phyloP scores from a whole-genome alignment of 2,888 invertebrate species.

The Zele albiditarsus region DNA sequence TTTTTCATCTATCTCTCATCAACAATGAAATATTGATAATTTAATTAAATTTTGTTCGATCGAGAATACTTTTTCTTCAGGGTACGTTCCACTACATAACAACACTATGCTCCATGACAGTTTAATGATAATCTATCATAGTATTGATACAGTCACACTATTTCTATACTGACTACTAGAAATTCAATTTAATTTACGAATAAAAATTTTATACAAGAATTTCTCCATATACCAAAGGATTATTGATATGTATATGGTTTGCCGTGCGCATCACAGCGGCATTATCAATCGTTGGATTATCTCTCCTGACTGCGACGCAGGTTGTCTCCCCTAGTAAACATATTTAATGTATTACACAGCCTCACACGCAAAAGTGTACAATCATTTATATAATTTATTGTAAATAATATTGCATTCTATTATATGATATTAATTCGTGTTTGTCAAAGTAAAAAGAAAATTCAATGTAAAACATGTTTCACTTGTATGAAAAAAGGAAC shows the following conservation, averaged over 20 bases:
- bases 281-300: slow-evolving; percentile 40
- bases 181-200: too few species aligned
- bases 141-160: too few species aligned
- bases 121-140: too few species aligned
- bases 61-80: too few species aligned
- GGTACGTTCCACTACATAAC: too few species aligned
- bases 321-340: background rate
- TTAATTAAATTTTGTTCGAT: too few species aligned
- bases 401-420: slow-evolving; percentile 1
- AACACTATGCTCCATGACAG: too few species aligned
- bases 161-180: too few species aligned
- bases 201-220: background rate
- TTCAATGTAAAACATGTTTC: background rate
- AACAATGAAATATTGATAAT: too few species aligned
- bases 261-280: background rate
- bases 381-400: background rate
- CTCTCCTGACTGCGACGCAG: background rate
- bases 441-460: too few species aligned
- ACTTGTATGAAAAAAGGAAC: background rate
- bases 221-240: background rate
- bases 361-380: background rate
- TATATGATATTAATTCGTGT: background rate
- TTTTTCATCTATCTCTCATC: too few species aligned
- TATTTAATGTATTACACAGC: slow-evolving; percentile 6
- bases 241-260: background rate